phyloP scores from a whole-genome alignment of 2,113 vertebrate species.

The Sinocyclocheilus rhinocerous region DNA sequence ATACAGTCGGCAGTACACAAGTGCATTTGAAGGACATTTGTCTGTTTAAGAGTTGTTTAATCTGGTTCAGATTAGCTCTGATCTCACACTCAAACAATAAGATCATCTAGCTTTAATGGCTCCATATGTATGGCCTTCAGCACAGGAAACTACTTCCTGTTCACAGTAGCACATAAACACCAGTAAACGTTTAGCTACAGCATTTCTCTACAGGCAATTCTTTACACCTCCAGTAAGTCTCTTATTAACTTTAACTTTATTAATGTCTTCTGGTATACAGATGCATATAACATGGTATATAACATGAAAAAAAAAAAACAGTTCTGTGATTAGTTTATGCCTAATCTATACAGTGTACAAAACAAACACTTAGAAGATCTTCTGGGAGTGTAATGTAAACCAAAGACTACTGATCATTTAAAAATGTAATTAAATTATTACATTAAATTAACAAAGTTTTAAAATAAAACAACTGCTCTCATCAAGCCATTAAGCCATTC shows the following conservation, averaged over 20 bases:
- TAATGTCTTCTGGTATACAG: neutral
- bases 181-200: neutral
- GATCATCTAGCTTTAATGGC: constrained; percentile 35
- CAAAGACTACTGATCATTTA: neutral
- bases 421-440: neutral
- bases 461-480: no score
- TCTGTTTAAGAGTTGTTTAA: constrained; percentile 33
- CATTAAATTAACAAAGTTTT: no score
- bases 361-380: no score
- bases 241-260: neutral
- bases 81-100: constrained; percentile 49
- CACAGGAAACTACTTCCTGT: constrained; percentile 45
- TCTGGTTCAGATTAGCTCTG: constrained; percentile 40
- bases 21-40: neutral
- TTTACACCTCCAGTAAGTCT: neutral
- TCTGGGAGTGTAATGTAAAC: no score
- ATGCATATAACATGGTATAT: no score
- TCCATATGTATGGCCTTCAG: constrained; percentile 46
- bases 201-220: constrained; percentile 21
- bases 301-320: no score
- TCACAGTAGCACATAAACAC: neutral
- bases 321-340: neutral
- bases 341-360: no score
- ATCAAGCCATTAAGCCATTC: neutral
- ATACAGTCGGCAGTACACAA: neutral